Evolutionary conservation across 1,140 invertebrate genomes (phyloP).

Genomic region (Heliconius eleuchia): DNA sequence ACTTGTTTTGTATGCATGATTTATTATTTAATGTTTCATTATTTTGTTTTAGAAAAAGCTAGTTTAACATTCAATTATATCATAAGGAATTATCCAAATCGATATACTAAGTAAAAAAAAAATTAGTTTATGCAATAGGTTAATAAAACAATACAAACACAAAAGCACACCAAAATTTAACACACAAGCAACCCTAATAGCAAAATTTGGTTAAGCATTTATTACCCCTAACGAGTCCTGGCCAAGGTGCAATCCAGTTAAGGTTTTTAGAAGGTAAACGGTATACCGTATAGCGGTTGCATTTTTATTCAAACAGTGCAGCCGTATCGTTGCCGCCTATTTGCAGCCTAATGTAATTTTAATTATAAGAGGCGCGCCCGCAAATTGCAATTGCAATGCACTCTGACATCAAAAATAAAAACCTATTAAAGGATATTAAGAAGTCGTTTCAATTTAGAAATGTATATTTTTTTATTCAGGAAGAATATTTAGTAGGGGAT

Average conservation of each 20-base stretch:
- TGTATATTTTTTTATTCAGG: neutral
- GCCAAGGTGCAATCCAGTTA: slow-evolving; percentile 25
- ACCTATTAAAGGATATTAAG: neutral
- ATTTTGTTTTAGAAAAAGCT: no score
- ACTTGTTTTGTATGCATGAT: no score
- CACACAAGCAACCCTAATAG: slow-evolving; percentile 8
- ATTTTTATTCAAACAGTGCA: slow-evolving; percentile 60
- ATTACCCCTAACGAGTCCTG: slow-evolving; percentile 10
- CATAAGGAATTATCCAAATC: no score
- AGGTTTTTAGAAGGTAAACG: slow-evolving; percentile 20
- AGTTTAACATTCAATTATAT: no score
- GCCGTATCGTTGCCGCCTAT: slow-evolving; percentile 60
- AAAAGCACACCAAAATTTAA: neutral
- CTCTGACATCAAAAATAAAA: slow-evolving; percentile 31
- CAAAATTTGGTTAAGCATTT: slow-evolving; percentile 12
- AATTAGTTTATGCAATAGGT: neutral
- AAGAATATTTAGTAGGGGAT: neutral
- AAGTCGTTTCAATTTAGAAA: slow-evolving; percentile 18
- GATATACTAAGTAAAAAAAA: no score
- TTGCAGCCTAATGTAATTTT: slow-evolving; percentile 77
- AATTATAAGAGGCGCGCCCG: slow-evolving; percentile 74
- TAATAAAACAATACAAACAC: neutral
- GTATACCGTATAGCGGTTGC: slow-evolving; percentile 19
- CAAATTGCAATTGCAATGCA: slow-evolving; percentile 52
- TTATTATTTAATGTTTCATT: no score